These are phyloP conservation scores for Shargacucullia verbasci DNA, from an alignment of 2,888 invertebrate species.

Conservation along the genomic window DNA sequence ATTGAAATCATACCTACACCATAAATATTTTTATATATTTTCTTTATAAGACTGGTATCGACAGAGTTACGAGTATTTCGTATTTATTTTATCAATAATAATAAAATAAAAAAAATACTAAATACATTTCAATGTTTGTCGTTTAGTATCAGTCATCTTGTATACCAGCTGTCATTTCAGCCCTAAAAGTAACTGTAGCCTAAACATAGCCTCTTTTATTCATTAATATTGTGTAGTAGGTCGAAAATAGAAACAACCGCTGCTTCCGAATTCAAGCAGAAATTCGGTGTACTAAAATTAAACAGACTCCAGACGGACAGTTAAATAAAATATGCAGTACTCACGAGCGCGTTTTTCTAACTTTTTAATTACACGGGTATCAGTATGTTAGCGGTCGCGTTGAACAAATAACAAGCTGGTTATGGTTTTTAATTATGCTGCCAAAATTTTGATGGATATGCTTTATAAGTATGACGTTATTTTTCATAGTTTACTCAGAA, in stretches of 20 bases:
- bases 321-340: conserved; percentile 42
- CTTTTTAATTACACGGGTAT: conserved; percentile 52
- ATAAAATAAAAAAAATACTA: too few relatives aligned
- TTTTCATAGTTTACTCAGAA: background rate
- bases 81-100: too few relatives aligned
- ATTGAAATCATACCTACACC: too few relatives aligned
- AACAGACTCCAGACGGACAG: conserved; percentile 5
- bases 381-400: conserved; percentile 31
- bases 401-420: conserved; percentile 48
- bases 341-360: conserved; percentile 39
- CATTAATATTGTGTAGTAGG: background rate
- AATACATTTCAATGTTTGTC: too few relatives aligned
- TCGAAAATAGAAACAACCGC: conserved; percentile 28
- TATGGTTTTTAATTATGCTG: conserved; percentile 30
- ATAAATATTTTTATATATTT: too few relatives aligned
- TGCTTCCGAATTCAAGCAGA: conserved; percentile 31
- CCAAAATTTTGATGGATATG: background rate
- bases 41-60: too few relatives aligned
- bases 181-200: too few relatives aligned
- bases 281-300: conserved; percentile 27
- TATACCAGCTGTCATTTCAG: too few relatives aligned
- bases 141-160: too few relatives aligned
- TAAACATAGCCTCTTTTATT: background rate
- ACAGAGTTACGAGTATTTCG: too few relatives aligned
- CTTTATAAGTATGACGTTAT: conserved; percentile 4